Conservation (phyloP, 2,113 vertebrate genomes). For the Lasiurus cinereus region DNA sequence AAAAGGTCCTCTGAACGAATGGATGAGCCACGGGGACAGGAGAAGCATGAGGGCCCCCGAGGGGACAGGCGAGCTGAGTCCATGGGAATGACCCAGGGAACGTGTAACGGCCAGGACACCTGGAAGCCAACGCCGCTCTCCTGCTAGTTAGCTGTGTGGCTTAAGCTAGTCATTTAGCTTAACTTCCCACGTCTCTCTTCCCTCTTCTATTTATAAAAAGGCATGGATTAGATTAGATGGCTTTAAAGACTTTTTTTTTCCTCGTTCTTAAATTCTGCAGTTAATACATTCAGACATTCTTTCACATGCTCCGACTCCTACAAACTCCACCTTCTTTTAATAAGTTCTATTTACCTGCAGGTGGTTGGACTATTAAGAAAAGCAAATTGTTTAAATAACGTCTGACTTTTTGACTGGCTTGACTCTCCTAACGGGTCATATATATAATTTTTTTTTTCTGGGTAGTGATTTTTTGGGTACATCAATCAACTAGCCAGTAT, state of each 20-base stretch:
- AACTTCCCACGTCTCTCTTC: conserved; percentile 54
- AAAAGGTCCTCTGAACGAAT: neutral
- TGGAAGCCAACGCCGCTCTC: neutral
- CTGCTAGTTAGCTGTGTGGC: neutral
- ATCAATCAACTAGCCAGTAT: conserved; percentile 80
- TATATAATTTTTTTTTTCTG: conserved; percentile 54
- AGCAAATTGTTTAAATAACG: conserved; percentile 83
- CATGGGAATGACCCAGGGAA: rapidly evolving
- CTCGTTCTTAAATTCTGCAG: conserved; percentile 66
- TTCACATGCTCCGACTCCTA: conserved; percentile 14
- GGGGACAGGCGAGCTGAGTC: neutral
- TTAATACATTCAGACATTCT: conserved; percentile 64
- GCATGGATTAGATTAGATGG: conserved; percentile 67
- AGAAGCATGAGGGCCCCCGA: rapidly evolving
- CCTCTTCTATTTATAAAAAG: conserved; percentile 34
- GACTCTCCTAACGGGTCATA: conserved; percentile 70
- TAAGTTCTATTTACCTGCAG: conserved; percentile 83
- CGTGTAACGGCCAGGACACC: neutral
- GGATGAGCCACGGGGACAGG: neutral
- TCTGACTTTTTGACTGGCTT: conserved; percentile 80
- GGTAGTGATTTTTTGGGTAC: conserved; percentile 77
- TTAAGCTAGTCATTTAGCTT: conserved; percentile 52
- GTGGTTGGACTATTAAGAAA: conserved; percentile 80
- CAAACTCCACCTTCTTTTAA: conserved; percentile 80
- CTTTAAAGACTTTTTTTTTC: conserved; percentile 57